Base-by-base conservation (phyloP, 1,140 invertebrate species). In the Pseudomyrmex cubaensis region DNA sequence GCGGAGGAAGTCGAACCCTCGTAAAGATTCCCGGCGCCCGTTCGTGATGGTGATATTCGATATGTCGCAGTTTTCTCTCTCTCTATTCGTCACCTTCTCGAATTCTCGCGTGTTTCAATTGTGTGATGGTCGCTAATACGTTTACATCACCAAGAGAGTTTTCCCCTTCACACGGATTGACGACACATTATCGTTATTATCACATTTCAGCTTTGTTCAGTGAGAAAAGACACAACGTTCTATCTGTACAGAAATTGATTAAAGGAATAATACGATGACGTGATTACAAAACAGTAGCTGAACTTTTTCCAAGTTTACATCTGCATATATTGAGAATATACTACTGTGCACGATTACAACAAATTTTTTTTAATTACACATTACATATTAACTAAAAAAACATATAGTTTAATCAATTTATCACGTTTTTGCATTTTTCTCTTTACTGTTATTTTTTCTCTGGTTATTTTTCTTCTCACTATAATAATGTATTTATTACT, bases 21-120 rank as follows among this genome's bases (percentile, higher is more conserved):
- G 61, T 82, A 80, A 80, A 80, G 54, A 80, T 80, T 35, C 66
- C 44, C 44, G 8, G 8, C 15, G 22, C 10, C 25, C n/a, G 66
- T 50, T 72, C 66, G n/a, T n/a, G 76, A 78, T 78, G 35, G 64
- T 20, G 54, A 72, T 70, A 80, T 72, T 7, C 76, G 76, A 80
- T 80, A 80, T 72, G 66, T 72, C 66, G 54, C 54, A 59, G 66
- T 80, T 78, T 80, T 66, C 54, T 80, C 66, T 54, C 25, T 59
- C 25, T 59, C 76, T 25, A 72, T 72, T 48, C 54, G n/a, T 44
- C 62, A 67, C 20, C 61, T 25, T 66, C 25, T 17, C 25, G 62
- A 56, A n/a, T 54, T 80, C 44, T 48, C 69, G 15, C 52, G 20
- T 80, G 44, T 50, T 52, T 61, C 54, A 56, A 80, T 61, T 59